Conservation (phyloP, 2,113 vertebrate species). For the Cyanoliseus patagonus region DNA sequence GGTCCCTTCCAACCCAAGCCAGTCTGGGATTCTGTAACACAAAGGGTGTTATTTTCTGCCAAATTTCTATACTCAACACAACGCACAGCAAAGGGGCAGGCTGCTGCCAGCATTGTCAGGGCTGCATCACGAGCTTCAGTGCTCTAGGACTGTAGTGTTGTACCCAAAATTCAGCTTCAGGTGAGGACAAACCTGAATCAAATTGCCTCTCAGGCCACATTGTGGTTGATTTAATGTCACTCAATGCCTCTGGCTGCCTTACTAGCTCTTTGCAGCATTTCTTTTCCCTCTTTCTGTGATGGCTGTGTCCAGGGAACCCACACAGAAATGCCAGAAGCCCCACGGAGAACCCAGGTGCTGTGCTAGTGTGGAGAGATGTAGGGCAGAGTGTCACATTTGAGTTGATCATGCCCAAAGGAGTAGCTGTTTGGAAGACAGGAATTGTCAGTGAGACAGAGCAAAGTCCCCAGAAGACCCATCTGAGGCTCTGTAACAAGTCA, state of each 20-base stretch:
- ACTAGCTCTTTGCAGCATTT: not conserved
- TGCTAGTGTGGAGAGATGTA: not conserved
- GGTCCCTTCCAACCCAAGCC: not conserved
- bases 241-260: not conserved
- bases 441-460: not conserved
- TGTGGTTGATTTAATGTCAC: not conserved
- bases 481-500: not conserved
- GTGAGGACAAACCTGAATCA: not conserved
- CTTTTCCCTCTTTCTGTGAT: not conserved
- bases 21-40: not conserved
- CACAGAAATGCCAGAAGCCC: rapidly evolving
- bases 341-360: rapidly evolving
- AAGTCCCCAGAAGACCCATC: not conserved
- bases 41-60: not conserved
- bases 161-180: not conserved
- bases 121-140: not conserved
- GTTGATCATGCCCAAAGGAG: not conserved
- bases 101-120: rapidly evolving
- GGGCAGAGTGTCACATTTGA: not conserved
- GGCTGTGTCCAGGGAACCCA: not conserved
- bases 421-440: not conserved
- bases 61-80: not conserved
- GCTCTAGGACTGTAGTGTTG: not conserved
- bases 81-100: not conserved
- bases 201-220: rapidly evolving